These are phyloP conservation scores for Chelonoidis abingdonii DNA, from an alignment of 2,113 vertebrate species.

Conservation along the genomic window DNA sequence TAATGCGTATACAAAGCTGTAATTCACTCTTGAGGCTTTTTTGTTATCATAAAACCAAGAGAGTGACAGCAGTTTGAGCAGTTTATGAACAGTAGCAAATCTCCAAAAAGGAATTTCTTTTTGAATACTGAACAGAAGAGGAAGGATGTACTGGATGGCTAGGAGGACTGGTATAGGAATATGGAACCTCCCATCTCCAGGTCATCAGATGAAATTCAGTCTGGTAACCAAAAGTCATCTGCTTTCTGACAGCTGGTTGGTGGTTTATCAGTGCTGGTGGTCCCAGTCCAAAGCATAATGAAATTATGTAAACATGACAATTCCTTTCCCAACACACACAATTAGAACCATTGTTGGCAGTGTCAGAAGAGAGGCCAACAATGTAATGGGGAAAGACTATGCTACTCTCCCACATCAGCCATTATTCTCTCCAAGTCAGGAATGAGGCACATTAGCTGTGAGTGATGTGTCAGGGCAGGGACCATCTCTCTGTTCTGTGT, in stretches of 20 bases:
- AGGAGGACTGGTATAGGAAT: background rate
- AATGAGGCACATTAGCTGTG: background rate
- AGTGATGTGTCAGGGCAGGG: background rate
- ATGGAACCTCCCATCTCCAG: background rate
- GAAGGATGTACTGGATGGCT: background rate
- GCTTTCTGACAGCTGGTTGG: background rate
- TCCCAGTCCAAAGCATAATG: background rate
- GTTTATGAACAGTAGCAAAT: background rate
- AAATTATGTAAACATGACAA: background rate
- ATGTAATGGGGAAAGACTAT: background rate
- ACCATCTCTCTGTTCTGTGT: background rate
- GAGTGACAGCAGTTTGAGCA: background rate
- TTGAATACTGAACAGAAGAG: background rate
- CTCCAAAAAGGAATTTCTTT: background rate
- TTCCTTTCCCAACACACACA: fast-evolving
- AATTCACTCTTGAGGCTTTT: background rate
- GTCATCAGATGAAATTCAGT: background rate
- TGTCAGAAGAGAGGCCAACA: background rate
- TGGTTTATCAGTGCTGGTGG: background rate
- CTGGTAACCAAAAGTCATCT: background rate
- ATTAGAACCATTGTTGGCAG: fast-evolving
- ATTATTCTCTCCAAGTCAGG: background rate
- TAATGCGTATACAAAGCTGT: background rate
- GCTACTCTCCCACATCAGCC: background rate
- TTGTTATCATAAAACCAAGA: background rate